Evolutionary conservation across 2,888 invertebrate genomes (phyloP), one percentile per base, ranked within the genome.

Genomic region (Apamea sordens): DNA sequence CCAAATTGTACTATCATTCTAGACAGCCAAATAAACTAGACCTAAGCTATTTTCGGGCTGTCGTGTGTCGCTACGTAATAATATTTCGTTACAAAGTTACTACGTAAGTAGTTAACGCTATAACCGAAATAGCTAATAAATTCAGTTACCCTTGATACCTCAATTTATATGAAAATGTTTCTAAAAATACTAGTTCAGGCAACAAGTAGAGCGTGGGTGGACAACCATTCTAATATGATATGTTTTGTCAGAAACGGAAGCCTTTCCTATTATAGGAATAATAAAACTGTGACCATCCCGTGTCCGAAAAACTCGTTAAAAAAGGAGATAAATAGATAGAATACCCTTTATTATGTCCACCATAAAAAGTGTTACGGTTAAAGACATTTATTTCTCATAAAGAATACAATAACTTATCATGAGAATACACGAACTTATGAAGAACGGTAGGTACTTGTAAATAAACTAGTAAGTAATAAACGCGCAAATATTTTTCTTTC

Each of bases 51-150:
- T 73, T 69, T 63, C 24, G 15, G 28, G n/a, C 59, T 53, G 36
- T 50, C 61, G 32, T 82, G 67, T 41, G 64, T 36, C 59, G 44
- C n/a, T 32, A 32, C 61, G 56, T 72, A 47, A 80, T 72, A 68
- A 71, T 75, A 82, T 63, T 63, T 63, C 36, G 63, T 70, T 63
- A 76, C 61, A 3, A 75, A 86, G 64, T 86, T 32, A 69, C 80
- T 59, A 56, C 64, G 53, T 41, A n/a, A n/a, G n/a, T n/a, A 86
- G 61, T 82, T 82, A 72, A 72, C 32, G 50, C 32, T 59, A 59
- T 69, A 53, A 61, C 72, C 73, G 36, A 56, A 73, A 56, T 72
- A 63, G 56, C 70, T 76, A 47, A 65, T 76, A 70, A 70, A 84
- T 86, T 67, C 24, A 44, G 56, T 73, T 73, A 32, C 63, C 41